phyloP scores from a whole-genome alignment of 2,113 vertebrate genomes.

The Ceyx melanurus region DNA sequence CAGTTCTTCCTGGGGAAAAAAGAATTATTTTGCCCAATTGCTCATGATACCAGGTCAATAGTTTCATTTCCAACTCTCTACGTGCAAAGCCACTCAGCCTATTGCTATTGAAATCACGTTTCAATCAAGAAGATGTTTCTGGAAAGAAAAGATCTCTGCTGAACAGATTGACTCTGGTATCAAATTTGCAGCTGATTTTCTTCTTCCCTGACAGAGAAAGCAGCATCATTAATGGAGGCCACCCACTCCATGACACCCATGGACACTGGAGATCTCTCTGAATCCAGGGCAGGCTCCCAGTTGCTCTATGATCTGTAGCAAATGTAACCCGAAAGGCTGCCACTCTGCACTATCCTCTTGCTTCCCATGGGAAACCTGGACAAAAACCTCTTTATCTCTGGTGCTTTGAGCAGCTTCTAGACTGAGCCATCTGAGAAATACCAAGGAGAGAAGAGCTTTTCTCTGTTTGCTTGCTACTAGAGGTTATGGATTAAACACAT shows the following conservation, averaged over 20 bases:
- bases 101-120: not conserved
- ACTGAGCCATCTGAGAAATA: constrained; percentile 2
- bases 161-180: not conserved
- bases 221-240: not conserved
- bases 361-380: not conserved
- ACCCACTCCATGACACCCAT: not conserved
- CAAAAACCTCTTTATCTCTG: not conserved
- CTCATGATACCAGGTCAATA: not conserved
- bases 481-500: not conserved
- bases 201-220: not conserved
- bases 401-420: not conserved
- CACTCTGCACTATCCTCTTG: not conserved
- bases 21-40: not conserved
- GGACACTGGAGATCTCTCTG: not conserved
- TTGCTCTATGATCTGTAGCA: not conserved
- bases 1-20: not conserved
- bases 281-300: not conserved
- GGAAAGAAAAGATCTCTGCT: not conserved
- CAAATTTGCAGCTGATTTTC: not conserved
- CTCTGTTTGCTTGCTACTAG: not conserved
- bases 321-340: not conserved
- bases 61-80: not conserved
- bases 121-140: not conserved
- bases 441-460: not conserved
- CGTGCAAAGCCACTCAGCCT: not conserved